phyloP scores from a whole-genome alignment of 1,140 invertebrate genomes.

The Globodera rostochiensis region DNA sequence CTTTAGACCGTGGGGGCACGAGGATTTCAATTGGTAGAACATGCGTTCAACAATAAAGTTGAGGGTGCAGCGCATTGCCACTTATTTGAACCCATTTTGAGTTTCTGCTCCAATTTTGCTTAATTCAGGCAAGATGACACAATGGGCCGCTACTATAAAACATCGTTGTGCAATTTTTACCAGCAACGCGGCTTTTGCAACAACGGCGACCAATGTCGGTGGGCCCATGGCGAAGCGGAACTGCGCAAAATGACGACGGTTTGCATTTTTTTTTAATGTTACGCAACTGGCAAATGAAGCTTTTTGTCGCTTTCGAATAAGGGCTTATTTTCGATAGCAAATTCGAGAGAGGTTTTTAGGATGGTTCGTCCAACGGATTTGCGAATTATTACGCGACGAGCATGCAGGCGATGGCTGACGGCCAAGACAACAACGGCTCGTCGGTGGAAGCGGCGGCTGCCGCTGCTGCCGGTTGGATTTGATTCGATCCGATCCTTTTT shows the following conservation, averaged over 20 bases:
- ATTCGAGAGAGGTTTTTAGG: not conserved
- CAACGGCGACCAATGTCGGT: conserved; percentile 24
- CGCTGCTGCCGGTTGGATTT: not conserved
- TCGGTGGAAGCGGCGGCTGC: not conserved
- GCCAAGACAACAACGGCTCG: conserved; percentile 16
- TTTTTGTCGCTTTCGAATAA: not conserved
- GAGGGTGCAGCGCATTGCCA: not conserved
- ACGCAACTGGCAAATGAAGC: not conserved
- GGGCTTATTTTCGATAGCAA: not conserved
- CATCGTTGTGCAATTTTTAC: conserved; percentile 20
- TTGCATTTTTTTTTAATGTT: not conserved
- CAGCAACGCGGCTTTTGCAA: conserved; percentile 26
- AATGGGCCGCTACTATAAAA: conserved; percentile 13
- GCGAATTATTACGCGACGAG: conserved; percentile 4
- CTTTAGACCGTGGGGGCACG: no score
- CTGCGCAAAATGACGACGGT: not conserved
- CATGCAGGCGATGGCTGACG: not conserved
- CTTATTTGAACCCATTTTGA: not conserved
- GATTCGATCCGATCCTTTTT: conserved; percentile 20
- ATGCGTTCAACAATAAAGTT: no score
- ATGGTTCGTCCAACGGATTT: not conserved
- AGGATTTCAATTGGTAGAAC: no score
- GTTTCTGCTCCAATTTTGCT: not conserved
- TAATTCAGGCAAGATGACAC: conserved; percentile 17
- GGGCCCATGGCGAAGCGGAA: conserved; percentile 24